Base-by-base conservation (phyloP, 2,797 vertebrate species). In the Melanotaenia pygmaea region DNA sequence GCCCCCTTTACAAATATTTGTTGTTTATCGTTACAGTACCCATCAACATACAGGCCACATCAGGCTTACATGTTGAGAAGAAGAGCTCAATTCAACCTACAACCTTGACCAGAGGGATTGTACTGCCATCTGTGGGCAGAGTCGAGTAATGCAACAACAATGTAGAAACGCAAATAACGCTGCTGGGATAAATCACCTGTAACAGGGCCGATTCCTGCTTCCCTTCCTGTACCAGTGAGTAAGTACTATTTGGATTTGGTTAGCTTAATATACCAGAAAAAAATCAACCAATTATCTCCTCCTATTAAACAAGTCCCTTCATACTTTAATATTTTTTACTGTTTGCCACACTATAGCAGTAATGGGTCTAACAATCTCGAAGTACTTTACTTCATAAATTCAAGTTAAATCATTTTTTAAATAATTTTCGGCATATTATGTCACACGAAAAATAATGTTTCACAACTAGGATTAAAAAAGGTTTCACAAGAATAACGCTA, bases 91-190 rank as follows among this genome's bases (percentile, higher is more conserved):
- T 13, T 9, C 11, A 20, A 32, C 43, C 7, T 53, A 20, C 12
- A 37, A n/a, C 0, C 14, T 5, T 47, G 22, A 51, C 37, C 11
- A 38, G 20, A 30, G 3, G 22, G 7, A 1, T 65, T 28, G 13
- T 45, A 57, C 37, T 20, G 77, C 70, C 84, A 56, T 2, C 82
- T 78, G 57, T 35, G 40, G 81, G 9, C 64, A 20, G 6, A 60
- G 5, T 11, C 0, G 0, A 12, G 71, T 20, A 79, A 0, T 72
- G 45, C 74, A 81, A 34, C 1, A 56, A 59, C 2, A 43, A 37
- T 30, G n/a, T 12, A n/a, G n/a, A 26, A 24, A 38, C 4, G 11
- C 12, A 5, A 35, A 35, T 24, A n/a, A 20, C n/a, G 8, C 37
- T 26, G 35, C 37, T 60, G 35, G 6, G 24, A 40, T 26, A 38